phyloP scores from a whole-genome alignment of 2,113 vertebrate genomes.

The Aleadryas rufinucha region DNA sequence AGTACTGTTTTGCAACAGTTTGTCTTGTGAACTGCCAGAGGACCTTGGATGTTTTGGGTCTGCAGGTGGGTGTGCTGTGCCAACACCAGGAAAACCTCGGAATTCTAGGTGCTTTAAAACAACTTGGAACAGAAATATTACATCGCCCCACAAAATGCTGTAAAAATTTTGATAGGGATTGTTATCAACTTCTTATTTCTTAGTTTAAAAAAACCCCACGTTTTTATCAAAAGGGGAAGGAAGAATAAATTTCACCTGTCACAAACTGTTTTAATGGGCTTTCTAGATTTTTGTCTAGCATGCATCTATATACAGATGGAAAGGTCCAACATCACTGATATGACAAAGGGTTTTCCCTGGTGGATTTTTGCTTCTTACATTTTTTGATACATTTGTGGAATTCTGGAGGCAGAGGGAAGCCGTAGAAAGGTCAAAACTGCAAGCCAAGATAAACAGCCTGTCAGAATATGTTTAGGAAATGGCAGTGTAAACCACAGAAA shows the following conservation, averaged over 20 bases:
- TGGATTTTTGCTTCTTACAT: background rate
- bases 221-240: background rate
- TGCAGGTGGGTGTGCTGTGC: background rate
- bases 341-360: background rate
- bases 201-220: rapidly evolving
- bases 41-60: background rate
- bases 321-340: background rate
- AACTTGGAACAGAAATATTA: background rate
- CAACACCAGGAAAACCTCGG: background rate
- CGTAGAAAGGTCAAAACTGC: background rate
- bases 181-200: background rate
- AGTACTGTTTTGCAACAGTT: background rate
- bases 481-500: background rate
- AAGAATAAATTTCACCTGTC: background rate
- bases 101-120: background rate
- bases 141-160: background rate
- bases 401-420: background rate
- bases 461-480: slow-evolving; percentile 18
- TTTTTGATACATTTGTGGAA: background rate
- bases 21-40: background rate
- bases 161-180: background rate
- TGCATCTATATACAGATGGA: background rate
- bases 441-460: slow-evolving; percentile 24
- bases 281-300: background rate
- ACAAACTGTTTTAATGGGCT: background rate